phyloP scores from a whole-genome alignment of 2,888 invertebrate genomes.

The Drosophila meridionalis region DNA sequence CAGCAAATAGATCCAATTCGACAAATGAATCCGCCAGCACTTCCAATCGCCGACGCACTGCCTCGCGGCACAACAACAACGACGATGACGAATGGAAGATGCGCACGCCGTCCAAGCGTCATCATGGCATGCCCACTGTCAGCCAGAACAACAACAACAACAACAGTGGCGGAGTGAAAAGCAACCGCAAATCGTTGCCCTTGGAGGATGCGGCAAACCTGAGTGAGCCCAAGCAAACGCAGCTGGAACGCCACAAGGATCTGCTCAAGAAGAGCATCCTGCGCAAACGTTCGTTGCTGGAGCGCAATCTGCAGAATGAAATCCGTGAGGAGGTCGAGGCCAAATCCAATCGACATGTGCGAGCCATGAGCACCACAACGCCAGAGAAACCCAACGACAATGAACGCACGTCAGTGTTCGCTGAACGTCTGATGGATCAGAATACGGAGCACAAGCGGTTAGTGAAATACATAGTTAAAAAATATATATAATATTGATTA shows the following conservation, averaged over 20 bases:
- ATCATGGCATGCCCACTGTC: slow-evolving; percentile 19
- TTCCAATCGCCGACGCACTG: slow-evolving; percentile 43
- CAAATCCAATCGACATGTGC: slow-evolving; percentile 60
- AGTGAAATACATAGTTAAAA: not conserved
- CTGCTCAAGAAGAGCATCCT: slow-evolving; percentile 96
- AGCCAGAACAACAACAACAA: slow-evolving; percentile 36
- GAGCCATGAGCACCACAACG: slow-evolving; percentile 72
- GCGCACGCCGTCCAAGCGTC: slow-evolving; percentile 53
- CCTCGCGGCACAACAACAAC: slow-evolving; percentile 34
- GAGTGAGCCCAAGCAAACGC: slow-evolving; percentile 86
- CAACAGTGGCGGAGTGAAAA: slow-evolving; percentile 42
- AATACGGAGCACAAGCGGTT: slow-evolving; percentile 62
- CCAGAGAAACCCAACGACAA: slow-evolving; percentile 70
- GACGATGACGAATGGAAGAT: slow-evolving; percentile 71
- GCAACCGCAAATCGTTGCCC: slow-evolving; percentile 37
- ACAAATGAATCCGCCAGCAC: slow-evolving; percentile 36
- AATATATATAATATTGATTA: not conserved
- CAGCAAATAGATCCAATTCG: slow-evolving; percentile 26
- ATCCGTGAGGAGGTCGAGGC: slow-evolving; percentile 92
- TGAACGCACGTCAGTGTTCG: slow-evolving; percentile 38
- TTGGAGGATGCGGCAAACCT: slow-evolving; percentile 42
- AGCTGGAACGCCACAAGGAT: slow-evolving; percentile 93
- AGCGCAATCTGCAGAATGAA: slow-evolving; percentile 95
- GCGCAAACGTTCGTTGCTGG: slow-evolving; percentile 94
- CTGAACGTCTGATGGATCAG: slow-evolving; percentile 55